phyloP scores from a whole-genome alignment of 2,113 vertebrate species.

The Aepyceros melampus region DNA sequence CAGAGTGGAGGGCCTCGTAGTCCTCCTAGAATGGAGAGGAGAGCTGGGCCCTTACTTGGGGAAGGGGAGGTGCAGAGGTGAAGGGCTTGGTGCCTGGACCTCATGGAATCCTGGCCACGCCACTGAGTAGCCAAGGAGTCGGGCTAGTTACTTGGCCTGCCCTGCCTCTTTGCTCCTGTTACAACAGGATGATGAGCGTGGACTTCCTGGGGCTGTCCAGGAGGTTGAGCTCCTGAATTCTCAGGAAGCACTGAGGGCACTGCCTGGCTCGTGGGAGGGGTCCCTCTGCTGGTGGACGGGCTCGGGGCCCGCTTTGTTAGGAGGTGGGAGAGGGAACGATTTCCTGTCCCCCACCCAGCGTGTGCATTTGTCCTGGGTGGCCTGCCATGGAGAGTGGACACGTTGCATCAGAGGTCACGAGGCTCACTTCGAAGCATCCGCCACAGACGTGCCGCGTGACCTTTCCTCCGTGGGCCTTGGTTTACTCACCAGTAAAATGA shows the following conservation, averaged over 20 bases:
- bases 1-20: neutral
- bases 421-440: neutral
- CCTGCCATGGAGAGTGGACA: neutral
- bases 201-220: accelerated
- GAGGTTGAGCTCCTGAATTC: neutral
- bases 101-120: neutral
- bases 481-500: neutral
- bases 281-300: neutral
- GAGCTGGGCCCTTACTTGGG: neutral
- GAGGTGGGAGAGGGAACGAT: neutral
- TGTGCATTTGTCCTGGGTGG: neutral
- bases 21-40: neutral
- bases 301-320: neutral
- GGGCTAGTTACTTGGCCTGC: neutral
- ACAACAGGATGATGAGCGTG: too few relatives aligned
- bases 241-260: accelerated
- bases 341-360: too few relatives aligned
- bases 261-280: accelerated
- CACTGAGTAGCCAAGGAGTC: neutral
- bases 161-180: neutral
- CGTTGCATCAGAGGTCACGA: neutral
- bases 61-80: too few relatives aligned
- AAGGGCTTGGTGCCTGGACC: neutral
- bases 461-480: accelerated
- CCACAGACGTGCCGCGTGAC: accelerated